Conservation (phyloP, 92 coral and sea anemone species). For the Diadumene lineata region DNA sequence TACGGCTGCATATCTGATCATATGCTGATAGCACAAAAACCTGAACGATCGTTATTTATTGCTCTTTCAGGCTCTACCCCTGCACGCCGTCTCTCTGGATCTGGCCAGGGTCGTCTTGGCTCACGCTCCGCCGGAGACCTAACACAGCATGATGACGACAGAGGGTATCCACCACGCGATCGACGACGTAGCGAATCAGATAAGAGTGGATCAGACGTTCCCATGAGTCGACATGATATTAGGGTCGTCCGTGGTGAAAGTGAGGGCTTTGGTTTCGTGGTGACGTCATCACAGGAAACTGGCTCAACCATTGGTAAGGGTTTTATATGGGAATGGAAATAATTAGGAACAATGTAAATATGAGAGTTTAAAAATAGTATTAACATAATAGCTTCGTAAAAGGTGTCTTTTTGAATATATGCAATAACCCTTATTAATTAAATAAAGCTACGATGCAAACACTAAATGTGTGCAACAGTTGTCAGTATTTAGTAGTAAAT, state of each 20-base stretch:
- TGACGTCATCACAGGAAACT: constrained; percentile 84
- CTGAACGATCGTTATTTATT: background rate
- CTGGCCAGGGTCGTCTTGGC: constrained; percentile 39
- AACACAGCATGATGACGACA: constrained; percentile 57
- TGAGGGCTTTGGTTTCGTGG: constrained; percentile 97
- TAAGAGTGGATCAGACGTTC: constrained; percentile 61
- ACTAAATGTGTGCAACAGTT: too few relatives aligned
- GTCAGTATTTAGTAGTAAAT: too few relatives aligned
- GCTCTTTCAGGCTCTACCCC: constrained; percentile 56
- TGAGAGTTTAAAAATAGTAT: too few relatives aligned
- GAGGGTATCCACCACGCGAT: constrained; percentile 24
- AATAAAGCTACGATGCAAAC: too few relatives aligned
- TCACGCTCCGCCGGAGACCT: constrained; percentile 96
- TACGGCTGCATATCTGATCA: too few relatives aligned
- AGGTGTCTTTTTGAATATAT: too few relatives aligned
- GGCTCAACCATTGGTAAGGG: constrained; percentile 91
- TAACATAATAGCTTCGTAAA: too few relatives aligned
- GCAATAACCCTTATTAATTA: too few relatives aligned
- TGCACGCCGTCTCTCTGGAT: constrained; percentile 59
- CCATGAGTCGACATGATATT: constrained; percentile 60
- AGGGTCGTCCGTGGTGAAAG: constrained; percentile 66
- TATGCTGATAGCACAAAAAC: too few relatives aligned
- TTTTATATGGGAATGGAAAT: too few relatives aligned
- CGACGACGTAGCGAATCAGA: constrained; percentile 83
- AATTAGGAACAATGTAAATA: too few relatives aligned